These are phyloP conservation scores for Corbicula japonica DNA, from an alignment of 2,888 invertebrate species.

Conservation along the genomic window DNA sequence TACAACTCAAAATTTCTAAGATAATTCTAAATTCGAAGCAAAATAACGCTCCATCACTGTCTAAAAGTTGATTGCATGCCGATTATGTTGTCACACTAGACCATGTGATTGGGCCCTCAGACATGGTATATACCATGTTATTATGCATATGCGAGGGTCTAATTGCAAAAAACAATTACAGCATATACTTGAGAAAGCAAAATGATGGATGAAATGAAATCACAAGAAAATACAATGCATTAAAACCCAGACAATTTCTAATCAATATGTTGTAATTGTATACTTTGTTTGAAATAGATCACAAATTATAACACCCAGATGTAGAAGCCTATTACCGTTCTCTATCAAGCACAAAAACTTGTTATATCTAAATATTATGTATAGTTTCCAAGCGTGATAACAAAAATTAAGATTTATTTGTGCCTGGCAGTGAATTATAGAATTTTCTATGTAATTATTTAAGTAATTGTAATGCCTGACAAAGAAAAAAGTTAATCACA, in stretches of 20 bases:
- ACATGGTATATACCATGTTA: conserved; percentile 24
- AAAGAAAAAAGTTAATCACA: no score
- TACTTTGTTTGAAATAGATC: conserved; percentile 24
- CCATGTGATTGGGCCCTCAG: conserved; percentile 8
- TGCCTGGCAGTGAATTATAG: no score
- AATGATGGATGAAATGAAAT: conserved; percentile 39
- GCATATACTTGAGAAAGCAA: conserved; percentile 6
- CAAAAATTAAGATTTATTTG: no score
- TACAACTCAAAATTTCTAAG: no score
- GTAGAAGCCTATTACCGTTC: conserved; percentile 31
- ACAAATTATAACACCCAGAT: conserved; percentile 33
- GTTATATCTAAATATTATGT: conserved; percentile 20
- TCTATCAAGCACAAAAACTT: conserved; percentile 17
- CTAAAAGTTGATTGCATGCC: conserved; percentile 21
- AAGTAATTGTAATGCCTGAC: no score
- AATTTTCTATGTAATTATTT: no score
- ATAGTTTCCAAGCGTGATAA: no score
- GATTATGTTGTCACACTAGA: conserved; percentile 23
- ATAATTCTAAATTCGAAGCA: conserved; percentile 14
- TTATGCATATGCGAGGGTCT: conserved; percentile 38
- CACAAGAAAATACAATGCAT: conserved; percentile 41
- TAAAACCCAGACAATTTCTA: conserved; percentile 33
- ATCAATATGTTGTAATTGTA: conserved; percentile 32
- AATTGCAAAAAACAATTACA: conserved; percentile 45
- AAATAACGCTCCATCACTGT: conserved; percentile 10